phyloP scores from a whole-genome alignment of 2,888 invertebrate species.

The Clepsis dumicolana region DNA sequence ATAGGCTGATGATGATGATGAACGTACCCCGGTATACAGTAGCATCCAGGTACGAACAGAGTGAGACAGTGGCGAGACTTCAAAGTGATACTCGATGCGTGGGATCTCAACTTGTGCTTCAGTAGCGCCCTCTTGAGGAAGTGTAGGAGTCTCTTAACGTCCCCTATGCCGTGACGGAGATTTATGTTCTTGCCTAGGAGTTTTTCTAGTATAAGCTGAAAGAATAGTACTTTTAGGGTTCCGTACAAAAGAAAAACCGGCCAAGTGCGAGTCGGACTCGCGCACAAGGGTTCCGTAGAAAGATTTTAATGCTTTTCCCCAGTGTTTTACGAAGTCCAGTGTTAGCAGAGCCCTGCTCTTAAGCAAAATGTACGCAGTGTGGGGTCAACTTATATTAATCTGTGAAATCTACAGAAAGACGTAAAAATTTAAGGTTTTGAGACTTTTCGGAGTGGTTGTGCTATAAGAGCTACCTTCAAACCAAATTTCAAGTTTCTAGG shows the following conservation, averaged over 20 bases:
- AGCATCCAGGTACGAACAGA: conserved; percentile 60
- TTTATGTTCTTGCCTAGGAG: conserved; percentile 54
- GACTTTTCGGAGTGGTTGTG: no score
- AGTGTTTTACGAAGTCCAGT: no score
- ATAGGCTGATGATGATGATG: background rate
- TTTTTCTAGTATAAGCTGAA: conserved; percentile 60
- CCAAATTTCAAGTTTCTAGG: no score
- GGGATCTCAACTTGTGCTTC: conserved; percentile 42
- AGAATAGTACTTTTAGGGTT: background rate
- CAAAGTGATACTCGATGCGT: conserved; percentile 47
- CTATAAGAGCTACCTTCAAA: no score
- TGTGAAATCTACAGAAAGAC: no score
- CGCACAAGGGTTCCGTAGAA: no score
- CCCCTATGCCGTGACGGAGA: conserved; percentile 52
- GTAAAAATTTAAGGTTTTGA: no score
- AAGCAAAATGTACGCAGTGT: no score
- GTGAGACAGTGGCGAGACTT: conserved; percentile 56
- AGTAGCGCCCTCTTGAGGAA: conserved; percentile 51
- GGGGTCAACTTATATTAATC: no score
- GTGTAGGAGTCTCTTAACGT: conserved; percentile 54
- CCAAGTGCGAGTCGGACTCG: no score
- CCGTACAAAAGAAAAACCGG: background rate
- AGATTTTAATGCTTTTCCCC: no score
- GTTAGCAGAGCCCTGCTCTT: no score
- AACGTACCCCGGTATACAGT: conserved; percentile 59